Evolutionary conservation across 2,113 vertebrate genomes (phyloP).

Genomic region (Ahaetulla prasina): DNA sequence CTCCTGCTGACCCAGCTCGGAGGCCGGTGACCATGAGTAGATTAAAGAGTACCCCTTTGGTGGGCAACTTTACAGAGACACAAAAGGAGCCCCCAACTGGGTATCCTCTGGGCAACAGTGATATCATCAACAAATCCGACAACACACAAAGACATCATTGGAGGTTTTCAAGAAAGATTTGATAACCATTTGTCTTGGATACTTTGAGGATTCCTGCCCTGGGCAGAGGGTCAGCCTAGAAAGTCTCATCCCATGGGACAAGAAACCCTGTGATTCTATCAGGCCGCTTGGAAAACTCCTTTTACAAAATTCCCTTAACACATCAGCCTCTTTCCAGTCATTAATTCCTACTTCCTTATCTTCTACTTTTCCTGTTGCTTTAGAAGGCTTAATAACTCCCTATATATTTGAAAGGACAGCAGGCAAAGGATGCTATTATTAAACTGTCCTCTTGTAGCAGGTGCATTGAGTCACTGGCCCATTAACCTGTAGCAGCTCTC

Average conservation of each 20-base stretch:
- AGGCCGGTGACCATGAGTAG: background rate
- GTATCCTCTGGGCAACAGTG: background rate
- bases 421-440: conserved; percentile 25
- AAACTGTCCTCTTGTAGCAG: background rate
- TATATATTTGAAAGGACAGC: conserved; percentile 3
- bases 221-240: background rate
- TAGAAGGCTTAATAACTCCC: conserved; percentile 14
- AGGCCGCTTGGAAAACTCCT: background rate
- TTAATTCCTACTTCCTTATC: background rate
- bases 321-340: background rate
- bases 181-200: background rate
- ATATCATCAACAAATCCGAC: background rate
- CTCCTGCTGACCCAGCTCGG: background rate
- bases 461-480: background rate
- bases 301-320: background rate
- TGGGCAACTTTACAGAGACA: background rate
- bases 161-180: background rate
- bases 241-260: background rate
- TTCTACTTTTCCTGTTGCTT: background rate
- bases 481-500: conserved; percentile 9
- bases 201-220: background rate
- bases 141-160: background rate
- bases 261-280: background rate
- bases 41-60: background rate
- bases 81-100: background rate